Evolutionary conservation across 2,888 invertebrate species (phyloP), one percentile per base, ranked within the genome.

Genomic region (Platyscelio sp.): DNA sequence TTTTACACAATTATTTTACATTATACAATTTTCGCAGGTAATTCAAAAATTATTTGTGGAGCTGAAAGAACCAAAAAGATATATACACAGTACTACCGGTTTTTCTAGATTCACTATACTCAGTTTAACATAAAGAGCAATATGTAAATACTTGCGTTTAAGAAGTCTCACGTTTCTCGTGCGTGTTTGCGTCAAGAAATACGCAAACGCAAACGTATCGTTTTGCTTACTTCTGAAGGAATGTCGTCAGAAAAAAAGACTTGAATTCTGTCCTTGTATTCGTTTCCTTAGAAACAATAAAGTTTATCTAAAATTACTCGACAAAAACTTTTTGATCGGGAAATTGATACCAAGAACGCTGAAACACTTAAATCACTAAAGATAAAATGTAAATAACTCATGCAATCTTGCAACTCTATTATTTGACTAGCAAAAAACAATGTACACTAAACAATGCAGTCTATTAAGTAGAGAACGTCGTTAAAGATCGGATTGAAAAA

Each of bases 31-130:
- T n/a, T n/a, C n/a, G n/a, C n/a, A n/a, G n/a, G n/a, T n/a, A n/a
- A n/a, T n/a, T n/a, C n/a, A n/a, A n/a, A n/a, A n/a, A n/a, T n/a
- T n/a, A n/a, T n/a, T n/a, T n/a, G n/a, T 38, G 15, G 43, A 46
- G 33, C n/a, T n/a, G 4, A 27, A 43, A 54, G 24, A 5, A 58
- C 61, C 79, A 76, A 76, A 76, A 80, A n/a, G 79, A 68, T 26
- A 46, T 33, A 38, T 58, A 76, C 76, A 84, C 79, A 84, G 33
- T 72, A 81, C 85, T 85, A 85, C 85, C 74, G 85, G 77, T 77
- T 81, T 75, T 77, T 61, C 81, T 75, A 61, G 60, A 33, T 54
- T 68, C 58, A 56, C 63, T 33, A 20, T 75, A 60, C 54, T 18
- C 75, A n/a, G 71, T 61, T 58, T 43, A 78, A 61, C 20, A 51